A percentile compares a stretch with the other conserved stretches of the same genome.
Evolutionary conservation across 1,140 invertebrate species (phyloP).

Genomic region (Sminthurides bifidus): DNA sequence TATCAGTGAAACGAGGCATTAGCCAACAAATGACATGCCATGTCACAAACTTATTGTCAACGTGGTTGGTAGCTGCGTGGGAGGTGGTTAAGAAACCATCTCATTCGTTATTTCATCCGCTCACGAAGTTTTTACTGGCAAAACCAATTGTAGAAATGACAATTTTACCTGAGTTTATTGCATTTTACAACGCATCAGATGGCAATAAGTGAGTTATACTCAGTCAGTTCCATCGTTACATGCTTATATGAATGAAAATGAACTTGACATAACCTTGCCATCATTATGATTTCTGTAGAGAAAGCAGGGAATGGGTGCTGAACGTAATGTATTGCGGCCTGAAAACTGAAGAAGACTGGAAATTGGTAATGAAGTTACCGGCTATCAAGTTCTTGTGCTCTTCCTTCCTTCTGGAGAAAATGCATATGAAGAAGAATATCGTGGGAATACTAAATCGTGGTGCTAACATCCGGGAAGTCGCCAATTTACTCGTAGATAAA

Average conservation of each 20-base stretch:
- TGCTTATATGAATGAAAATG: too few species aligned
- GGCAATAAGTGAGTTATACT: slow-evolving; percentile 26
- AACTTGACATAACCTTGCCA: too few species aligned
- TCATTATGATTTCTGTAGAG: slow-evolving; percentile 8
- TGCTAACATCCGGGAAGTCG: slow-evolving; percentile 24
- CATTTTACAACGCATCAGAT: slow-evolving; percentile 28
- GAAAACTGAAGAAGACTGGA: slow-evolving; percentile 24
- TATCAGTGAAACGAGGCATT: slow-evolving; percentile 23
- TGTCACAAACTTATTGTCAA: slow-evolving; percentile 19
- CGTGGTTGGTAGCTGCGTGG: slow-evolving; percentile 27
- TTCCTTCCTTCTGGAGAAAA: slow-evolving; percentile 24
- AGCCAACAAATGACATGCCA: slow-evolving; percentile 14
- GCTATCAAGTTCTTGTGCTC: slow-evolving; percentile 29
- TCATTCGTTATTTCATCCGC: slow-evolving; percentile 23
- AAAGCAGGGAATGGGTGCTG: slow-evolving; percentile 28
- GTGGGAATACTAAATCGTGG: slow-evolving; percentile 21
- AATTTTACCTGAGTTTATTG: slow-evolving; percentile 31
- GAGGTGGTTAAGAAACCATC: slow-evolving; percentile 23
- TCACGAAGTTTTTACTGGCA: slow-evolving; percentile 27
- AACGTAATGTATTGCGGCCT: slow-evolving; percentile 20
- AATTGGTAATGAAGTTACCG: slow-evolving; percentile 22
- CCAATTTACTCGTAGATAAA: slow-evolving; percentile 22
- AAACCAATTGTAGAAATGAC: slow-evolving; percentile 30
- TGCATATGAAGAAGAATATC: slow-evolving; percentile 16
- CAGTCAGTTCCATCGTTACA: too few species aligned